Evolutionary conservation across 1,140 invertebrate genomes (phyloP).

Genomic region (Palaemon carinicauda): DNA sequence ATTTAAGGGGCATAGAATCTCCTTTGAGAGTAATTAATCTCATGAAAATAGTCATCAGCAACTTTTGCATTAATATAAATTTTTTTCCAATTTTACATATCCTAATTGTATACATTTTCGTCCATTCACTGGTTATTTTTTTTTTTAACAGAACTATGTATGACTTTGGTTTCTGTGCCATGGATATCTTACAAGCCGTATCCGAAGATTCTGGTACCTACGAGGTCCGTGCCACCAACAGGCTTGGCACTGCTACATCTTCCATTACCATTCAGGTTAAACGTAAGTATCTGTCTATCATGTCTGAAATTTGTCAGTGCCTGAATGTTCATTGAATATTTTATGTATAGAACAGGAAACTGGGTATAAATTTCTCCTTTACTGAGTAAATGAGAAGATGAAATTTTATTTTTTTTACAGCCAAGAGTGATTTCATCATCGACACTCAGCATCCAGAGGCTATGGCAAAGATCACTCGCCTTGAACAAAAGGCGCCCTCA

Average conservation of each 20-base stretch:
- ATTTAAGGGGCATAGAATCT: too few relatives aligned
- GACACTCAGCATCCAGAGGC: conserved; percentile 96
- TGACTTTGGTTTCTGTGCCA: conserved; percentile 94
- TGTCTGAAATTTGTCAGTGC: not conserved
- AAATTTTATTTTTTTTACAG: conserved; percentile 58
- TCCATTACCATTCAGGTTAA: conserved; percentile 82
- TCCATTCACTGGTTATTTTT: not conserved
- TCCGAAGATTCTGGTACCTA: conserved; percentile 70
- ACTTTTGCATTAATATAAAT: not conserved
- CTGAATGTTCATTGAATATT: too few relatives aligned
- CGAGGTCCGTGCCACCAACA: conserved; percentile 64
- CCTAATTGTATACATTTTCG: not conserved
- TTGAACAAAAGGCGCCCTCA: conserved; percentile 86
- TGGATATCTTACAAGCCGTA: conserved; percentile 83
- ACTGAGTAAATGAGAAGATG: not conserved
- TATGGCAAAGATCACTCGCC: conserved; percentile 86
- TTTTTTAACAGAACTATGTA: conserved; percentile 83
- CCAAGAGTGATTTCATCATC: conserved; percentile 67
- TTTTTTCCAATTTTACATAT: not conserved
- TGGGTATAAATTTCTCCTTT: not conserved
- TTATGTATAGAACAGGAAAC: too few relatives aligned
- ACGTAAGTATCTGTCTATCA: conserved; percentile 71
- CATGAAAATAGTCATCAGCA: too few relatives aligned
- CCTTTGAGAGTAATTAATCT: too few relatives aligned
- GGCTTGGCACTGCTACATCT: conserved; percentile 77